Percentiles rank a stretch among this genome's conserved stretches.
Evolutionary conservation across 2,888 invertebrate species (phyloP).

Genomic region (Drosophila falleni): DNA sequence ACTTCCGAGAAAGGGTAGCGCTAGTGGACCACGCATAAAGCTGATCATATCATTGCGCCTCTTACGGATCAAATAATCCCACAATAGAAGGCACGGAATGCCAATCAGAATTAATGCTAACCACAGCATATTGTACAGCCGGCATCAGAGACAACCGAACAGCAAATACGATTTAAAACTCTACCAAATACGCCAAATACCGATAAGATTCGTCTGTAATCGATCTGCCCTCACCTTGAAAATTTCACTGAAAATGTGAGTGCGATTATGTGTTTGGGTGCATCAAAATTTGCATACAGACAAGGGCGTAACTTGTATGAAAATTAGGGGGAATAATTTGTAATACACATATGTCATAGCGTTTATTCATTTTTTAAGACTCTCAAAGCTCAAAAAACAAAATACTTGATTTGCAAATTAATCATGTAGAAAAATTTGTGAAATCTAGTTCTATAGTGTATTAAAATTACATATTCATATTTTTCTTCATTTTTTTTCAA

Average conservation of each 20-base stretch:
- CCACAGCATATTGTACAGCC: constrained; percentile 86
- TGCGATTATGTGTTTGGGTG: neutral
- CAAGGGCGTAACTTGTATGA: neutral
- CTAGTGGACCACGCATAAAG: constrained; percentile 72
- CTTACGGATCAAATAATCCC: constrained; percentile 75
- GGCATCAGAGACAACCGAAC: constrained; percentile 15
- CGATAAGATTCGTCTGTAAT: constrained; percentile 1
- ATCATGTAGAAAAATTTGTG: neutral
- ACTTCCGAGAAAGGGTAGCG: constrained; percentile 75
- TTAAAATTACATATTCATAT: neutral
- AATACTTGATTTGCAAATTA: neutral
- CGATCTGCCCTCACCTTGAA: neutral
- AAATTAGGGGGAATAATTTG: neutral
- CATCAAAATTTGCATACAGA: neutral
- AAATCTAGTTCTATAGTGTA: no score
- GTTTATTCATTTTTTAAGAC: neutral
- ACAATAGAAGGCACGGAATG: constrained; percentile 55
- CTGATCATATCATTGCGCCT: constrained; percentile 66
- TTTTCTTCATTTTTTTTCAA: neutral
- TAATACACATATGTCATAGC: no score
- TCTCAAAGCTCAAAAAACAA: neutral
- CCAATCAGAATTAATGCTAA: constrained; percentile 58
- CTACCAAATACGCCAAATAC: constrained; percentile 28
- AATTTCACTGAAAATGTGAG: neutral
- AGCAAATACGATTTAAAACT: constrained; percentile 25